Evolutionary conservation across 1,140 invertebrate genomes (phyloP).

Genomic region (Uloborus diversus): DNA sequence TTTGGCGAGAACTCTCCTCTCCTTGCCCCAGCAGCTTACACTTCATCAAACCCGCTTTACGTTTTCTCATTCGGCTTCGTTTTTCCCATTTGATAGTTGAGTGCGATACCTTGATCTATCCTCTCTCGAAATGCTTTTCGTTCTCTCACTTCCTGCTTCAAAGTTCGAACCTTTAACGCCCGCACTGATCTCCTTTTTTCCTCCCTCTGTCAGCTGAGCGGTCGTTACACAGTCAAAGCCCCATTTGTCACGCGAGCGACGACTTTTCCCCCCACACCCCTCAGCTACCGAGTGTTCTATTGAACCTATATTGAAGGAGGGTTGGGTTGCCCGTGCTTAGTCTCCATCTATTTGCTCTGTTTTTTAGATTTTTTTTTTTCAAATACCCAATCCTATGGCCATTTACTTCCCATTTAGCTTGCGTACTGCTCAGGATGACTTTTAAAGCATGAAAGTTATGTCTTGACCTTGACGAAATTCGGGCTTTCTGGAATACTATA

Average conservation of each 20-base stretch:
- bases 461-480: no score
- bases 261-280: background rate
- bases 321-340: conserved; percentile 8
- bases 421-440: no score
- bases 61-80: conserved; percentile 12
- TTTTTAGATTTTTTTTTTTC: no score
- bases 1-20: background rate
- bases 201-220: conserved; percentile 6
- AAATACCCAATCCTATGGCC: conserved; percentile 25
- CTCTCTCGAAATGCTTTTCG: conserved; percentile 46
- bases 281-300: background rate
- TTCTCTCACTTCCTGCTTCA: conserved; percentile 24
- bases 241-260: conserved; percentile 47
- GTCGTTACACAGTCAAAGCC: conserved; percentile 51
- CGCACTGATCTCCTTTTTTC: conserved; percentile 29
- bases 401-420: conserved; percentile 35
- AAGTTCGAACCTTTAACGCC: conserved; percentile 43
- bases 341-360: conserved; percentile 36
- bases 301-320: conserved; percentile 16
- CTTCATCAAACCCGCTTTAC: conserved; percentile 48
- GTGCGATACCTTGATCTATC: conserved; percentile 49
- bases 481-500: no score
- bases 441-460: no score
- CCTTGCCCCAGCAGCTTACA: background rate
- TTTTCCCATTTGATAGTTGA: conserved; percentile 55